Evolutionary conservation across 1,140 invertebrate species (phyloP), one percentile per base, ranked within the genome.

Genomic region (Bradysia coprophila): DNA sequence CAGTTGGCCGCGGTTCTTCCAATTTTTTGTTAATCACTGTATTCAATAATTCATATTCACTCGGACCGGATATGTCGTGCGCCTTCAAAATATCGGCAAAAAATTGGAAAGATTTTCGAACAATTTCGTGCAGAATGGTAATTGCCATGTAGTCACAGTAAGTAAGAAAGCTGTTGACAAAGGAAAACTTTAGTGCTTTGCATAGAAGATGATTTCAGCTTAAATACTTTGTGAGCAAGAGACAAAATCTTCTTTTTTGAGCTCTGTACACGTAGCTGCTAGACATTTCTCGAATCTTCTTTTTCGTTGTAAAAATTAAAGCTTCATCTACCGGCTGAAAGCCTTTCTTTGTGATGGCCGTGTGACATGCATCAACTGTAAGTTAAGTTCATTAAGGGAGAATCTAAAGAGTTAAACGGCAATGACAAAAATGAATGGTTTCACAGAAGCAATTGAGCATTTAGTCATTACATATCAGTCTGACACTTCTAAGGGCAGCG

Each of bases 241-340:
- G 69, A 55, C 82, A 87, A 49, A 80, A 78, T 41, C 75, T 70
- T 44, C 77, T 67, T 52, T 89, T 90, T 44, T 76, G 76, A 1
- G 80, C 78, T 49, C 87, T 81, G 49, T 88, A n/a, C n/a, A n/a
- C 77, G 22, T 81, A 84, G 50, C 85, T 89, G 19, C 78, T 80
- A 67, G 85, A 78, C 51, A 73, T 80, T 19, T 67, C 68, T 2
- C 64, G 62, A 23, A 68, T 61, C 43, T 68, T 69, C 57, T 51
- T 68, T 44, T 50, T 55, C 50, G 42, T 68, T 40, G 53, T 63
- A 60, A 46, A 67, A 54, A 65, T 61, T 41, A 69, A 61, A 28
- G 71, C 67, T 13, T 72, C 65, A 51, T 77, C 77, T 48, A 83
- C 77, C 2, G 71, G 72, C 11, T 73, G 73, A 50, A 75, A 89